phyloP scores from a whole-genome alignment of 1,140 invertebrate genomes.

The Tribolium madens region DNA sequence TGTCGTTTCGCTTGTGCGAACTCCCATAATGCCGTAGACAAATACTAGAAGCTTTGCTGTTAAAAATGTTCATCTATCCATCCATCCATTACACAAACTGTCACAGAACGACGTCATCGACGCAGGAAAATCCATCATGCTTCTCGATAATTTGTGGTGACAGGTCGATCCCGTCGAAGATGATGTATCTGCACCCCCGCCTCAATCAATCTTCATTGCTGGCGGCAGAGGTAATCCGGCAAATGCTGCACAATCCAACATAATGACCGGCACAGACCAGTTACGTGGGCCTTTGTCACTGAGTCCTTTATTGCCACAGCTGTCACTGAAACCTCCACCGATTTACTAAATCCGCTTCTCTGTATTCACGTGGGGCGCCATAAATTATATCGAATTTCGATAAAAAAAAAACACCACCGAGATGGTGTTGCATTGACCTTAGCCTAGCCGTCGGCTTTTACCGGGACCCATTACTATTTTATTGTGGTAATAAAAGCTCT shows the following conservation, averaged over 20 bases:
- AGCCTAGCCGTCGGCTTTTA: constrained; percentile 50
- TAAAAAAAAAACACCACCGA: constrained; percentile 11
- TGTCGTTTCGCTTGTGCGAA: constrained; percentile 53
- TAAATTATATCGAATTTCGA: constrained; percentile 22
- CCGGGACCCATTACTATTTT: constrained; percentile 58
- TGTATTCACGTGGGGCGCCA: constrained; percentile 2
- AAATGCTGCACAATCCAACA: constrained; percentile 57
- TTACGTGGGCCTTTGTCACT: constrained; percentile 51
- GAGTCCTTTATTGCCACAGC: constrained; percentile 54
- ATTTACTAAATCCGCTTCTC: constrained; percentile 3
- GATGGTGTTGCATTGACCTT: constrained; percentile 53
- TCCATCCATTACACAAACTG: constrained; percentile 37
- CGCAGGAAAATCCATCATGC: constrained; percentile 57
- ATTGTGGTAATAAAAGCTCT: constrained; percentile 61
- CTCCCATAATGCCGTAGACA: constrained; percentile 44
- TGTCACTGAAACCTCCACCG: constrained; percentile 38
- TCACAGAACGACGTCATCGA: constrained; percentile 20
- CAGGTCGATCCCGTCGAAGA: constrained; percentile 56
- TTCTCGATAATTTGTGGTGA: constrained; percentile 60
- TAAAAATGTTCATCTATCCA: constrained; percentile 32
- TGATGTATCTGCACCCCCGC: constrained; percentile 57
- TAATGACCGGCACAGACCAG: constrained; percentile 56
- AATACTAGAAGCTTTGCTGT: constrained; percentile 15
- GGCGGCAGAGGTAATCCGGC: constrained; percentile 53
- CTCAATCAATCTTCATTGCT: constrained; percentile 58